Evolutionary conservation across 2,888 invertebrate species (phyloP), one percentile per base, ranked within the genome.

Genomic region (Disparrhopalites patrizii): DNA sequence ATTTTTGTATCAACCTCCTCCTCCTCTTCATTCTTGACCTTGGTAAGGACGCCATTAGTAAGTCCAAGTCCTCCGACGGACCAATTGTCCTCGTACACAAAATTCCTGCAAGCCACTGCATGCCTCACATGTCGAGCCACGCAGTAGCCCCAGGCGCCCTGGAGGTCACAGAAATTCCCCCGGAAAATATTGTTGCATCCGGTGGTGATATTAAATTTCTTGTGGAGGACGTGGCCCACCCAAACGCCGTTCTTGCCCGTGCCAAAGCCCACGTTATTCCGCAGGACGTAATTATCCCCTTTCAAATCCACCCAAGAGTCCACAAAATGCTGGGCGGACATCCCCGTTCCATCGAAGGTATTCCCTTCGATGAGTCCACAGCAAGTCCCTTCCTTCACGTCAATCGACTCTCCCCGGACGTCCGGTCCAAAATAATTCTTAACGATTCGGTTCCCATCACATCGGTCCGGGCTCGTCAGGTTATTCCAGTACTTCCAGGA

Each of bases 281-380:
- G 18, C 20, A 70, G 56, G 23, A 60, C 23, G 54, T 70, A 70
- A n/a, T 67, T 67, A 51, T 56, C 67, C 28, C 70, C 70, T 31
- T 70, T 70, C 8, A 70, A 63, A 55, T 70, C 70, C 2, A 70
- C 62, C 70, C 70, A 70, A 38, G 61, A 63, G 38, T 70, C 70
- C 18, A 65, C 70, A 27, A 50, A 68, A 38, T 68, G 64, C 13
- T 51, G 63, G 38, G 50, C 60, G 2, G 70, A 65, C 65, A 65
- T 62, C 5, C 31, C 55, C 15, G 36, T 38, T 0, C 70, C 70
- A 31, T 68, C 63, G 33, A 70, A 70, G 27, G 15, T 33, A 36
- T 70, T 70, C 10, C 64, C 60, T 56, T 68, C 65, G 23, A 70
- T 63, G 15, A 31, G 15, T 13, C 70, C 70, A 56, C 70, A 70